Evolutionary conservation across 1,140 invertebrate species (phyloP).

Genomic region (Bombus affinis): DNA sequence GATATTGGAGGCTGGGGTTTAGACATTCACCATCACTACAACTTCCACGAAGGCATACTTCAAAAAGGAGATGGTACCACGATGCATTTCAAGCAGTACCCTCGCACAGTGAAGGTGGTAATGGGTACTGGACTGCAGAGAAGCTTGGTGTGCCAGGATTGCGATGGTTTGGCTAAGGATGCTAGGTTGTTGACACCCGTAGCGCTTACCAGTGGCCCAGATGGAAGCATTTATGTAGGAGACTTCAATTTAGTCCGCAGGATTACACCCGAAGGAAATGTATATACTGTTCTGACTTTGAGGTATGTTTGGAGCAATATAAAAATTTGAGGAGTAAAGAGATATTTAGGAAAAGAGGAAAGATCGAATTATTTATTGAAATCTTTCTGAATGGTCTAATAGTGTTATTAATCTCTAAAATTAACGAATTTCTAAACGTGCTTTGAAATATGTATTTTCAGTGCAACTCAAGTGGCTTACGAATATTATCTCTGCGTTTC

Average conservation of each 20-base stretch:
- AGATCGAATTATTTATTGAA: no score
- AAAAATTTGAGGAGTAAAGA: background rate
- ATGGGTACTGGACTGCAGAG: slow-evolving; percentile 96
- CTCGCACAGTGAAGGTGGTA: slow-evolving; percentile 93
- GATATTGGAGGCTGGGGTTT: slow-evolving; percentile 98
- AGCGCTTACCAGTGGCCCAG: slow-evolving; percentile 95
- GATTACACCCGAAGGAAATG: slow-evolving; percentile 94
- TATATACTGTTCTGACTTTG: slow-evolving; percentile 96
- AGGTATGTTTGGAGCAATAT: slow-evolving; percentile 84
- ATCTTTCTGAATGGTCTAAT: no score
- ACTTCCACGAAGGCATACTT: slow-evolving; percentile 97
- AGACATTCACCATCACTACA: slow-evolving; percentile 99
- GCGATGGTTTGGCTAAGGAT: slow-evolving; percentile 93
- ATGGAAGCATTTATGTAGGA: slow-evolving; percentile 98
- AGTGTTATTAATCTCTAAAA: background rate
- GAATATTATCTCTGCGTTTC: slow-evolving; percentile 98
- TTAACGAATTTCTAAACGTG: background rate
- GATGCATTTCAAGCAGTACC: slow-evolving; percentile 96
- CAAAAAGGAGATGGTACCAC: slow-evolving; percentile 98
- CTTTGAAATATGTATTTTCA: slow-evolving; percentile 73
- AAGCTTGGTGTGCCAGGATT: slow-evolving; percentile 90
- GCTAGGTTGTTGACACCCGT: slow-evolving; percentile 95
- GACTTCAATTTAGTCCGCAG: slow-evolving; percentile 98
- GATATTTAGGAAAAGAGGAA: background rate
- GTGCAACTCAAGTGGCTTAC: slow-evolving; percentile 95